Base-by-base conservation (phyloP, 1,140 invertebrate genomes). In the Bilobella aurantiaca region DNA sequence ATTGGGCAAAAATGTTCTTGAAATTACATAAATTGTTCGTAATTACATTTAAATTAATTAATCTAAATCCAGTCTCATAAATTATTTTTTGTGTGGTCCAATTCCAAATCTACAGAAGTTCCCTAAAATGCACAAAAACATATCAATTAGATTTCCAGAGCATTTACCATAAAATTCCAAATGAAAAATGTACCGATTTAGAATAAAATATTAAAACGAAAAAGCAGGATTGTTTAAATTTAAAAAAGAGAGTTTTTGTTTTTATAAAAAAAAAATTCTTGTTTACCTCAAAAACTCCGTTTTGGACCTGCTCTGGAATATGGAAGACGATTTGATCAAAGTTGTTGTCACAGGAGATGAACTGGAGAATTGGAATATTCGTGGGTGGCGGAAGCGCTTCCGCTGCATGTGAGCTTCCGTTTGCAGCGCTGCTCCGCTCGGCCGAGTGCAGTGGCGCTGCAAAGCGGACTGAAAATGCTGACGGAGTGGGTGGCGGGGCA, bases 261-360 rank as follows among this genome's bases (percentile, higher is more conserved):
- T 32, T 25, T 60, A 32, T 16, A 31, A n/a, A n/a, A n/a, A n/a
- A n/a, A n/a, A n/a, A n/a, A n/a, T 14, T 12, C 56, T 1, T 31
- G 23, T 42, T 34, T 61, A 69, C 67, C 64, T 69, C 67, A 63
- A 58, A 66, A 42, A 69, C 46, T 21, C 67, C 67, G 63, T 69
- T 69, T 28, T 58, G 64, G 25, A 65, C 28, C n/a, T 62, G 31
- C 25, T 68, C 67, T 14, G 64, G 59, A 29, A 34, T 53, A 42
- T 53, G 63, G 63, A 68, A 64, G 58, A 62, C 63, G 49, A 14
- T 49, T 46, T 37, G 46, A 37, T 56, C 63, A 29, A 46, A 30
- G 47, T 68, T 58, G 32, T 34, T 47, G 30, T 60, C 46, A 30
- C 58, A 64, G 46, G 67, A 53, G 25, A 53, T 53, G 49, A 53